These are phyloP conservation scores for Sebastes matsubarae DNA, from an alignment of 2,797 vertebrate genomes.

Conservation along the genomic window DNA sequence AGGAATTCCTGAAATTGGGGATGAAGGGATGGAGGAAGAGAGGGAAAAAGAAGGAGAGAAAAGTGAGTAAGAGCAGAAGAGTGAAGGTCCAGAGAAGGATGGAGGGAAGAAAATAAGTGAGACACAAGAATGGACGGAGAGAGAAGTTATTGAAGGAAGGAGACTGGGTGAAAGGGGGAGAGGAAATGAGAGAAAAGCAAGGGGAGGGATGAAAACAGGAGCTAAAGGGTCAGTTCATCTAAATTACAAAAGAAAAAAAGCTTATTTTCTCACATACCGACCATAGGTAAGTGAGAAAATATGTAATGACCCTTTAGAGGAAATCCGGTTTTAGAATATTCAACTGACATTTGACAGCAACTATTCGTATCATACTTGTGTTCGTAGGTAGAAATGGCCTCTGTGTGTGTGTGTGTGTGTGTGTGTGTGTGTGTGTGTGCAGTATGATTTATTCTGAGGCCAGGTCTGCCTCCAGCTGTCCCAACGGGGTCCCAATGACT, in stretches of 20 bases:
- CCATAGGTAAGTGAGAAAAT: too few relatives aligned
- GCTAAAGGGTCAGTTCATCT: not conserved
- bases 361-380: constrained; percentile 16
- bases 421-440: constrained; percentile 6
- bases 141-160: not conserved
- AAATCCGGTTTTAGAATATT: constrained; percentile 1
- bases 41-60: not conserved
- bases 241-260: not conserved
- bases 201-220: not conserved
- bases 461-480: constrained; percentile 62
- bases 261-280: not conserved
- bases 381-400: constrained; percentile 30
- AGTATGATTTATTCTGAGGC: constrained; percentile 68
- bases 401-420: constrained; percentile 19
- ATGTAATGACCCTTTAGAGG: not conserved
- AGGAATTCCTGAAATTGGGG: constrained; percentile 10
- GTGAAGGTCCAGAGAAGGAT: not conserved
- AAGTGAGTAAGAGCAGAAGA: constrained; percentile 1
- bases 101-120: not conserved
- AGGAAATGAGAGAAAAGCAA: not conserved
- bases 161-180: not conserved
- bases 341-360: constrained; percentile 27
- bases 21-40: not conserved
- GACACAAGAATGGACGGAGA: not conserved
- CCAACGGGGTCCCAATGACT: constrained; percentile 69